Evolutionary conservation across 2,888 invertebrate genomes (phyloP).

Genomic region (Prosopocoilus inquinatus): DNA sequence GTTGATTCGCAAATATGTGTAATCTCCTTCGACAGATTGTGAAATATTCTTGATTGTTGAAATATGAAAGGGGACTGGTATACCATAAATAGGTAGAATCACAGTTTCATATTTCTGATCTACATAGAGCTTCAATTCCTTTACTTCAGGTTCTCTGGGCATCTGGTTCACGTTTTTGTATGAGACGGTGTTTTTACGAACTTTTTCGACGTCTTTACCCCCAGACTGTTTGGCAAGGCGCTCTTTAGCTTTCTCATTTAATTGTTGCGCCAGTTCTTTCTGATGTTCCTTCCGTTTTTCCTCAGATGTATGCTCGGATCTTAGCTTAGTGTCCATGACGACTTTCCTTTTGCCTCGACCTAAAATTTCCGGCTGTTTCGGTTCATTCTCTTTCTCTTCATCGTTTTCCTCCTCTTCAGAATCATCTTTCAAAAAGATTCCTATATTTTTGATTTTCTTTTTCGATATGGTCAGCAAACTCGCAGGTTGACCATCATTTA

Average conservation of each 20-base stretch:
- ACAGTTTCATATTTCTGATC: constrained; percentile 97
- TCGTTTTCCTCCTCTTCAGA: constrained; percentile 80
- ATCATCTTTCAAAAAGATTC: constrained; percentile 90
- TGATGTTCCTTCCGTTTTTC: constrained; percentile 97
- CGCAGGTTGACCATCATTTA: constrained; percentile 83
- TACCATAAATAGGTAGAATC: constrained; percentile 95
- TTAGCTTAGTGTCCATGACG: constrained; percentile 87
- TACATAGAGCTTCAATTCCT: constrained; percentile 91
- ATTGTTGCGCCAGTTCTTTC: constrained; percentile 82
- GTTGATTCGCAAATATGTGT: constrained; percentile 96
- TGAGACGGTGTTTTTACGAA: constrained; percentile 91
- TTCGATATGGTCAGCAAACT: constrained; percentile 86
- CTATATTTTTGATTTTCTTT: constrained; percentile 93
- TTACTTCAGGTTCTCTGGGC: constrained; percentile 91
- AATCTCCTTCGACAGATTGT: constrained; percentile 97
- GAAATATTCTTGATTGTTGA: constrained; percentile 99
- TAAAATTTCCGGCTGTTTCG: constrained; percentile 62
- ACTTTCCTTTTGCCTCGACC: constrained; percentile 80
- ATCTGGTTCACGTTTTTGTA: constrained; percentile 91
- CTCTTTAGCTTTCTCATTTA: constrained; percentile 92
- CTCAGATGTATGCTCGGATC: constrained; percentile 93
- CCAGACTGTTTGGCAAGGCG: constrained; percentile 85
- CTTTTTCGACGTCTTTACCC: constrained; percentile 83
- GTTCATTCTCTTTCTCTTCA: constrained; percentile 73
- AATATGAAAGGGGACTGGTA: constrained; percentile 97